Evolutionary conservation across 1,140 invertebrate species (phyloP), one percentile per base, ranked within the genome.

Genomic region (Geopemphigus sp.): DNA sequence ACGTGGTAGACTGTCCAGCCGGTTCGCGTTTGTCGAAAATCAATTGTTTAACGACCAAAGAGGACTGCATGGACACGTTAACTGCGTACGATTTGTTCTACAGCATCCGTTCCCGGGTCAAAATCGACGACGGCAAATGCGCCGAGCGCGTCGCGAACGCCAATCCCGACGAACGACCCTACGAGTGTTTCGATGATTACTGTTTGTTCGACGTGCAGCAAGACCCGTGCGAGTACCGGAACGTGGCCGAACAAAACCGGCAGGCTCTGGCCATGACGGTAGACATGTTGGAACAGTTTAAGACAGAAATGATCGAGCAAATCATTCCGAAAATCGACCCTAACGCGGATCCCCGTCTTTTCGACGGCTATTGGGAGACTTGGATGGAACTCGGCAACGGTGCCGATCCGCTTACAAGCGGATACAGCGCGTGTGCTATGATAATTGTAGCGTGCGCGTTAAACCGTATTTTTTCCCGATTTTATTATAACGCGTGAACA

Each of bases 141-240:
- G 8, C 15, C 5, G 39, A 78, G n/a, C 74, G 74, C 24, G 50
- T 12, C 29, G 32, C 32, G 32, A 15, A 6, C 10, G 15, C 57
- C 3, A 12, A 54, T 10, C 54, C 56, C 1, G 39, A 78, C 17
- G 15, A 11, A 11, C 15, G 5, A n/a, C n/a, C n/a, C 15, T 78
- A 29, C 39, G 57, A 78, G 29, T 78, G 74, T 63, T 78, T 78
- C 8, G 57, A 78, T 19, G 50, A 14, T 8, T 87, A 89, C 19
- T 91, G 91, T 82, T 86, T 92, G 10, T 92, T 90, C 82, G 87
- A 92, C 81, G 87, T 92, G 68, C 83, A 86, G 2, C 84, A 84
- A 45, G 91, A 92, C 85, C 91, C 91, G 0, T 92, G 91, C 83
- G 91, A 92, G 83, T 88, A 86, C 5, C 86, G 86, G 32, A 90